Conservation (phyloP, 2,888 invertebrate species). For the Mycalesis mineus region DNA sequence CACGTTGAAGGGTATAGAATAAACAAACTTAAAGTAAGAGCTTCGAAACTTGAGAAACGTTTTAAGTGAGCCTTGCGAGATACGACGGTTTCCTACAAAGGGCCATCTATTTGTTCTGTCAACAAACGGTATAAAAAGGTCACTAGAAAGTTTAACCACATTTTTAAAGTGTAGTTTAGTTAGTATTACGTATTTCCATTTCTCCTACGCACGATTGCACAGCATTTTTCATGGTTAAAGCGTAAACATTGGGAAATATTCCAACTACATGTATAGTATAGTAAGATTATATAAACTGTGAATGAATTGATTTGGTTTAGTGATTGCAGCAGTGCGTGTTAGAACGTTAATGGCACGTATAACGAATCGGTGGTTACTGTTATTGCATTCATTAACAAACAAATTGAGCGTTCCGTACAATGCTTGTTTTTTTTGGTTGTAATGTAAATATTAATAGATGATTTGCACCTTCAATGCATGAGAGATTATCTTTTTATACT, state of each 20-base stretch:
- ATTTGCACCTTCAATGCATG: too few relatives aligned
- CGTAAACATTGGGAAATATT: background rate
- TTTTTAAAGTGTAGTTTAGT: background rate
- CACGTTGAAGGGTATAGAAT: too few relatives aligned
- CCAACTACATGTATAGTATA: background rate
- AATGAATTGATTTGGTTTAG: slow-evolving; percentile 15
- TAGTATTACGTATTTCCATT: background rate
- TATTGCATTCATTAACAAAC: slow-evolving; percentile 3
- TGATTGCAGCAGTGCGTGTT: slow-evolving; percentile 7
- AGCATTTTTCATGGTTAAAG: background rate
- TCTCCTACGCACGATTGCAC: background rate
- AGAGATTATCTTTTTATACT: too few relatives aligned
- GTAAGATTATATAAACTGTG: slow-evolving; percentile 9
- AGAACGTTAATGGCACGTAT: slow-evolving; percentile 4
- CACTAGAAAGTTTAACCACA: background rate
- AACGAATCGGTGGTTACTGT: slow-evolving; percentile 8
- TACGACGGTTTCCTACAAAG: too few relatives aligned
- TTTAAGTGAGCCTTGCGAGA: too few relatives aligned
- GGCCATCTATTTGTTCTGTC: too few relatives aligned
- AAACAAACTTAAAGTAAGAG: too few relatives aligned
- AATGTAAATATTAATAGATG: too few relatives aligned
- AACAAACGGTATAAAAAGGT: background rate
- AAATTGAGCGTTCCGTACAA: background rate
- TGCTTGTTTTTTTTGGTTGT: too few relatives aligned
- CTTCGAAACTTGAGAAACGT: too few relatives aligned